A percentile compares a stretch with the other conserved stretches of the same genome.
Conservation (phyloP, 2,888 invertebrate species). For the Brachyopa scutellaris region DNA sequence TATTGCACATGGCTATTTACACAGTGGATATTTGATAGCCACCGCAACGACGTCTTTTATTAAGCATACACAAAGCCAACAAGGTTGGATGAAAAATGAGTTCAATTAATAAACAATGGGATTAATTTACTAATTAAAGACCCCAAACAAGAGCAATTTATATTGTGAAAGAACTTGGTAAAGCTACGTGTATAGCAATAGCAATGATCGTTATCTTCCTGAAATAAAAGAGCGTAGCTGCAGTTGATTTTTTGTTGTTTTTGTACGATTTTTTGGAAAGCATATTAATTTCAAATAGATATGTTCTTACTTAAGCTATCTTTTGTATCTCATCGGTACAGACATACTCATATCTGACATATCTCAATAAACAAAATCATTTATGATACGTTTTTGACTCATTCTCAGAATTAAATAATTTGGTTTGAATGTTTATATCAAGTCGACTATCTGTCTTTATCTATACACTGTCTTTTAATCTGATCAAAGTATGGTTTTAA, state of each 20-base stretch:
- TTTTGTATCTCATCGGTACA: too few species aligned
- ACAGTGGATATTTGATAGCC: constrained; percentile 69
- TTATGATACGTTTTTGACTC: neutral
- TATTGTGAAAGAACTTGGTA: constrained; percentile 9
- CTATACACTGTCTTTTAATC: too few species aligned
- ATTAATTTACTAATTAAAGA: constrained; percentile 82
- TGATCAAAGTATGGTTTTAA: too few species aligned
- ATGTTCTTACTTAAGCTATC: too few species aligned
- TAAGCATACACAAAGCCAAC: constrained; percentile 64
- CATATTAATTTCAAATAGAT: constrained; percentile 26
- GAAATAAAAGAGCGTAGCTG: constrained; percentile 45
- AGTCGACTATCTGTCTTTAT: too few species aligned
- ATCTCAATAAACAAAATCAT: constrained; percentile 15
- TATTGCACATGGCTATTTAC: constrained; percentile 65
- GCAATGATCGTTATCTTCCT: constrained; percentile 44
- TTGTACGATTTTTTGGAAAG: neutral
- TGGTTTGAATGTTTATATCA: too few species aligned
- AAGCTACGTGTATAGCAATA: neutral
- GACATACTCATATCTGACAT: neutral
- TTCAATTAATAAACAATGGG: constrained; percentile 81
- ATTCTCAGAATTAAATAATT: constrained; percentile 11
- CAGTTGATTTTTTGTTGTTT: constrained; percentile 11
- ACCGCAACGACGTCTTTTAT: constrained; percentile 48
- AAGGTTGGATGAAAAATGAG: constrained; percentile 59
- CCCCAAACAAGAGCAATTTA: constrained; percentile 72